phyloP scores from a whole-genome alignment of 2,113 vertebrate genomes.

The Neomonachus schauinslandi region DNA sequence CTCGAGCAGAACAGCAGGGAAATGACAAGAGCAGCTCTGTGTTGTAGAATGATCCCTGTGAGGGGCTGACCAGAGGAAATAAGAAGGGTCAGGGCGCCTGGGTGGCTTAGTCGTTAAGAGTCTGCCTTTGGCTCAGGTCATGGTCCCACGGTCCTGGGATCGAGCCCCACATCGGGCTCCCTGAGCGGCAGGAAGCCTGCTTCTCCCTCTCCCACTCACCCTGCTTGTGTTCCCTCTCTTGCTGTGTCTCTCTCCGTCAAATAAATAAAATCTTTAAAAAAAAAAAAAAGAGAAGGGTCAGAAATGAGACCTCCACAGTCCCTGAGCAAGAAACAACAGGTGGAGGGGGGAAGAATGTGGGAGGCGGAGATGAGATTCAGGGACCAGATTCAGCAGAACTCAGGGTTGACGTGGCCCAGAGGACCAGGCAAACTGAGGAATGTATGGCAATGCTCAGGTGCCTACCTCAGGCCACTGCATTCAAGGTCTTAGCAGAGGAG shows the following conservation, averaged over 20 bases:
- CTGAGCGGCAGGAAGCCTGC: too few species aligned
- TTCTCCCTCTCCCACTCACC: too few species aligned
- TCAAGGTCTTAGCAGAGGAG: background rate
- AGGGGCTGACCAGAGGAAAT: background rate
- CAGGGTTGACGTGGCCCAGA: too few species aligned
- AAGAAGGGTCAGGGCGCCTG: background rate
- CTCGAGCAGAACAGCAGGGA: fast-evolving
- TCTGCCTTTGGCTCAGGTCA: too few species aligned
- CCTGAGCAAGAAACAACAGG: background rate
- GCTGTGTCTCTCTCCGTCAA: too few species aligned
- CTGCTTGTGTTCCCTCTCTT: too few species aligned
- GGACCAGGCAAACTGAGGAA: background rate
- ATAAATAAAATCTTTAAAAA: too few species aligned
- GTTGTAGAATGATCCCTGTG: background rate
- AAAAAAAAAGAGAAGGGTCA: too few species aligned
- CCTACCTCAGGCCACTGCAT: background rate
- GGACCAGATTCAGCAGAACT: background rate
- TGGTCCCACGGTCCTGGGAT: too few species aligned
- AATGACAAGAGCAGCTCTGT: background rate
- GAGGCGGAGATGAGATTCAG: background rate
- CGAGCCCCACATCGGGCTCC: too few species aligned
- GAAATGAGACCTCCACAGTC: background rate
- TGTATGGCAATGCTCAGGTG: fast-evolving
- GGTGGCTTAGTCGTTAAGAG: too few species aligned
- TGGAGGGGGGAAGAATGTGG: background rate